Conservation (phyloP, 2,888 invertebrate species). For the Aporophyla lueneburgensis region DNA sequence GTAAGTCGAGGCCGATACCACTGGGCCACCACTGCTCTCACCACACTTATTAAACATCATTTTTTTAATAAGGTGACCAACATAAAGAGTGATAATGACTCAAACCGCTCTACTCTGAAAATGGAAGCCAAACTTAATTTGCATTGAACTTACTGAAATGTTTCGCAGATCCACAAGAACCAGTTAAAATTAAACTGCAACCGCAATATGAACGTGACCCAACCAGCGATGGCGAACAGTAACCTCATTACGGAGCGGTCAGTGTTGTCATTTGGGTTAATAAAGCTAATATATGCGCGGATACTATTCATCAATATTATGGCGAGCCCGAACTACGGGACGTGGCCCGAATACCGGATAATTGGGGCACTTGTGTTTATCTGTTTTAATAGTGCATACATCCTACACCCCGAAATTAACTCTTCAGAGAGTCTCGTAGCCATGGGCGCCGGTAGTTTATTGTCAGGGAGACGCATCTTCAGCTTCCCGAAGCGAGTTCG, state of each 20-base stretch:
- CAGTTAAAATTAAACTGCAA: slow-evolving; percentile 23
- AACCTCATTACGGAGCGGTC: slow-evolving; percentile 59
- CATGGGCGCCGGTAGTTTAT: too few relatives aligned
- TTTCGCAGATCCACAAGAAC: background rate
- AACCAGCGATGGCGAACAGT: slow-evolving; percentile 25
- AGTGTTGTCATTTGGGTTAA: slow-evolving; percentile 43
- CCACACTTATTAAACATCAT: too few relatives aligned
- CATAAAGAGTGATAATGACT: background rate
- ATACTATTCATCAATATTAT: slow-evolving; percentile 59
- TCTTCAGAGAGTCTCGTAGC: background rate
- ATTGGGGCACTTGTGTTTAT: slow-evolving; percentile 37
- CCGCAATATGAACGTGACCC: slow-evolving; percentile 5
- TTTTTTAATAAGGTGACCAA: too few relatives aligned
- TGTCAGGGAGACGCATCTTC: too few relatives aligned
- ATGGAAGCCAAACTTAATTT: slow-evolving; percentile 24
- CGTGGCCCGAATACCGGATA: slow-evolving; percentile 39
- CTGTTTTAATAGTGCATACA: slow-evolving; percentile 4
- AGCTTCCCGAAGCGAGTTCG: too few relatives aligned
- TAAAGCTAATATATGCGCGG: slow-evolving; percentile 57
- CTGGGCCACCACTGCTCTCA: too few relatives aligned
- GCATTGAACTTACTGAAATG: background rate
- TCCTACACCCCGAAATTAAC: slow-evolving; percentile 3
- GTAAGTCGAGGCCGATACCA: too few relatives aligned
- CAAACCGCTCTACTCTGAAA: background rate
- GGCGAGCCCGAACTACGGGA: slow-evolving; percentile 32